Percentiles rank a stretch among this genome's conserved stretches.
Evolutionary conservation across 2,888 invertebrate genomes (phyloP).

Genomic region (Standfussiana lucernea): DNA sequence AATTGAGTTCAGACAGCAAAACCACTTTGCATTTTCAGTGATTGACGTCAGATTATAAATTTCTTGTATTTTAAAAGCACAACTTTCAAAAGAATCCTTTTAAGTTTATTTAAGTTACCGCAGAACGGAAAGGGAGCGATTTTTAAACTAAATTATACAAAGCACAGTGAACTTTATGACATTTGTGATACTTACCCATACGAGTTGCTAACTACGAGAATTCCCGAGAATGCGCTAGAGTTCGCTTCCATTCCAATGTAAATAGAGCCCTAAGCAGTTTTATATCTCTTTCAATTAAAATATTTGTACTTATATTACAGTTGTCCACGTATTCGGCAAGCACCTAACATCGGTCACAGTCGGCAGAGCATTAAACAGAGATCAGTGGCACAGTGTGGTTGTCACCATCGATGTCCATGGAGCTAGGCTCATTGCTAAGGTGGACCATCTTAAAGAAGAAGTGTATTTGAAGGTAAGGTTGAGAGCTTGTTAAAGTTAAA

Average conservation of each 20-base stretch:
- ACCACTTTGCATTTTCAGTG: neutral
- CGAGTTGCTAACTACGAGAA: neutral
- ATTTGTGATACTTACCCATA: neutral
- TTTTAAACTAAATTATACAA: no score
- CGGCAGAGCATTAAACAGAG: constrained; percentile 96
- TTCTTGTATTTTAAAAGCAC: neutral
- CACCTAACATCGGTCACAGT: constrained; percentile 95
- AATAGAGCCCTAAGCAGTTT: neutral
- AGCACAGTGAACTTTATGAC: neutral
- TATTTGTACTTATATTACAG: constrained; percentile 79
- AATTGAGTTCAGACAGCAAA: neutral
- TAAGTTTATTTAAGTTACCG: neutral
- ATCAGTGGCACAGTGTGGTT: constrained; percentile 97
- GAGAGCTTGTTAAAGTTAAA: neutral
- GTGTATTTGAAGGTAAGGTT: constrained; percentile 92
- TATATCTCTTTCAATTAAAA: neutral
- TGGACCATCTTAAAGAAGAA: constrained; percentile 96
- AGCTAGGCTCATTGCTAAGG: constrained; percentile 95
- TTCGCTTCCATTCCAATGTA: neutral
- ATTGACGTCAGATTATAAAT: neutral
- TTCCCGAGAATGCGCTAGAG: neutral
- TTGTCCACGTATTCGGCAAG: constrained; percentile 97
- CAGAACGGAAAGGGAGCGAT: no score
- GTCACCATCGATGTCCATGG: constrained; percentile 97
- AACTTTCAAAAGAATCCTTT: neutral